A percentile compares a stretch with the other conserved stretches of the same genome.
phyloP scores from a whole-genome alignment of 23 tunicate species.

The Botrylloides violaceus region DNA sequence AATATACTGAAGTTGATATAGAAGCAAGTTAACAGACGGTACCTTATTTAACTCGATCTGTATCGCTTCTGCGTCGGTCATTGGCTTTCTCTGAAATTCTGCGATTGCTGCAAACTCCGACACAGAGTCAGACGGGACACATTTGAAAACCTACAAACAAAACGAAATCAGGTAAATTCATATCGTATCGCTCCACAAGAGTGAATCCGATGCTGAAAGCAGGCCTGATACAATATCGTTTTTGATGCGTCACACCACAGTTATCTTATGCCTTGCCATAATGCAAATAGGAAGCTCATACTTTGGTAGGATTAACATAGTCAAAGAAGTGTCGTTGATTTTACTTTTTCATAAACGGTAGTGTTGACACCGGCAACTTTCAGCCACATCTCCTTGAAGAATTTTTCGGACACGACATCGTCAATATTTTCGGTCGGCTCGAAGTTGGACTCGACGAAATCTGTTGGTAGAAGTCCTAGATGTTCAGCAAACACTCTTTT shows the following conservation, averaged over 20 bases:
- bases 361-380: slow-evolving; percentile 73
- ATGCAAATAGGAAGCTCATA: too few species aligned
- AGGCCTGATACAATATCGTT: too few species aligned
- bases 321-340: too few species aligned
- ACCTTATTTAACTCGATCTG: slow-evolving; percentile 51
- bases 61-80: slow-evolving; percentile 40
- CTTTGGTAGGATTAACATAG: too few species aligned
- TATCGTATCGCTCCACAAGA: too few species aligned
- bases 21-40: neutral
- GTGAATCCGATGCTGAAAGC: too few species aligned
- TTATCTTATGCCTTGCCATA: too few species aligned
- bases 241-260: too few species aligned
- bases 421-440: slow-evolving; percentile 61
- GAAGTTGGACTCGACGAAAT: slow-evolving; percentile 61
- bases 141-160: slow-evolving; percentile 68
- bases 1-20: neutral
- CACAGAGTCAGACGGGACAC: slow-evolving; percentile 69
- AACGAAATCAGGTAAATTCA: too few species aligned
- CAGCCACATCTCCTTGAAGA: slow-evolving; percentile 78
- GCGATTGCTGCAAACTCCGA: slow-evolving; percentile 23
- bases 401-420: slow-evolving; percentile 56
- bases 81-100: slow-evolving; percentile 19
- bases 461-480: slow-evolving; percentile 66
- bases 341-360: slow-evolving; percentile 78
- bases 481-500: slow-evolving; percentile 77